A percentile compares a stretch with the other conserved stretches of the same genome.
Evolutionary conservation across 30 jellyfish, hydroid and myxozoan genomes (phyloP).

Genomic region (Turritopsis dohrnii): DNA sequence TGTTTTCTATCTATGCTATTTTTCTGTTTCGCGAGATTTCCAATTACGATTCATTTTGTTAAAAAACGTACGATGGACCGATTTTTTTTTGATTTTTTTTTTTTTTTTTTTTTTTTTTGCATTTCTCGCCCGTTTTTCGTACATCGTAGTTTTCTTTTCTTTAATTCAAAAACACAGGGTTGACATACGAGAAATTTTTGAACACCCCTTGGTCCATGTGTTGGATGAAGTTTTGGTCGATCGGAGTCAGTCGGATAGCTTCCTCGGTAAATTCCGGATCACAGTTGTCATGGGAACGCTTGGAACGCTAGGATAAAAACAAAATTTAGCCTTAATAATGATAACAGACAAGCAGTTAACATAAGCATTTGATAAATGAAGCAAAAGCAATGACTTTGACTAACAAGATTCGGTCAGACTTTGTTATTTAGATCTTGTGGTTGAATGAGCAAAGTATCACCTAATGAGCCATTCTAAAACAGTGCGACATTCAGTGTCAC

Average conservation of each 20-base stretch:
- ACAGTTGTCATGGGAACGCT: conserved; percentile 89
- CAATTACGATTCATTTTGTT: not conserved
- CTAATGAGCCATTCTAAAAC: too few species aligned
- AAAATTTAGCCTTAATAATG: too few species aligned
- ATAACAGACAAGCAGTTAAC: too few species aligned
- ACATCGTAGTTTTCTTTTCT: too few species aligned
- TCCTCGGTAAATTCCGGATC: conserved; percentile 98
- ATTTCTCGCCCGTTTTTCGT: not conserved
- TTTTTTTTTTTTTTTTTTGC: too few species aligned
- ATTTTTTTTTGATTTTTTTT: too few species aligned
- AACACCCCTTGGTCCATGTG: conserved; percentile 95
- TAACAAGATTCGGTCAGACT: too few species aligned
- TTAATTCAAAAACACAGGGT: conserved; percentile 38
- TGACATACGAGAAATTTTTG: conserved; percentile 85
- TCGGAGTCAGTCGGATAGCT: conserved; percentile 95
- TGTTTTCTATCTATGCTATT: not conserved
- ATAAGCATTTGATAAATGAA: too few species aligned
- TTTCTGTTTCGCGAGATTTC: not conserved
- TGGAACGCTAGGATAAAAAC: conserved; percentile 64
- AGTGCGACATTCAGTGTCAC: too few species aligned
- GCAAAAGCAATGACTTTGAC: too few species aligned
- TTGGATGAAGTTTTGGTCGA: conserved; percentile 80
- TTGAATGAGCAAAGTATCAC: too few species aligned
- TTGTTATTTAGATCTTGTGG: too few species aligned
- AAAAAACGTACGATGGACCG: not conserved